Base-by-base conservation (phyloP, 2,888 invertebrate species). In the Caenorhabditis panamensis region DNA sequence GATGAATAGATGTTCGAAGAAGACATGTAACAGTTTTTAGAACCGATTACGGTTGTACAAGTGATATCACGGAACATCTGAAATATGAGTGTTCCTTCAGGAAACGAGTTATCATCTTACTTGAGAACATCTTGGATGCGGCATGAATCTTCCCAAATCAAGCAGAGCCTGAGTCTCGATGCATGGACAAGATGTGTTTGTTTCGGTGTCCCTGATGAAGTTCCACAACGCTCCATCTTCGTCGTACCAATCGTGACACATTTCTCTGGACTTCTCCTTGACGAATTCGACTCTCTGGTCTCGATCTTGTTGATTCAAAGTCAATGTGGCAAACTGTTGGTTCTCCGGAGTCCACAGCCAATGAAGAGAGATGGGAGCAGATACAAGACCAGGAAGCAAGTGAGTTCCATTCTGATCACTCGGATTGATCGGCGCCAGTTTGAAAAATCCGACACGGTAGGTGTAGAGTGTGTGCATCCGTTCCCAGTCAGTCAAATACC, bases 131-230 rank as follows among this genome's bases (percentile, higher is more conserved):
- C 87, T 75, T 11, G 90, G 90, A 87, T 90, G 90, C 0, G 97
- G 96, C 92, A 96, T 93, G 91, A 94, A 98, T 22, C 96, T 93
- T 6, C 98, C 98, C 91, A 96, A 95, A 91, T 99, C 98, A 68
- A 94, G 93, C 2, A 95, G 91, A 0, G 97, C 97, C 91, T 98
- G 97, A 81, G 95, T 94, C 84, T 97, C 91, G 0, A 94, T 95
- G 91, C 98, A 99, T 0, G 98, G 98, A 69, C 90, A 90, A 0
- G 89, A 89, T 1, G 88, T 84, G 79, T 91, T 91, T n/a, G 89
- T 91, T 66, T 90, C 90, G 9, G 88, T 89, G 64, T 90, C 90
- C 11, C 87, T 82, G 53, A 90, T 87, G 82, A 90, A 90, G 77
- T 90, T 90, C 83, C 81, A 87, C 49, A 89, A 85, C 11, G 89